Evolutionary conservation across 2,797 vertebrate species (phyloP), one percentile per base, ranked within the genome.

Genomic region (Vireo griseus): DNA sequence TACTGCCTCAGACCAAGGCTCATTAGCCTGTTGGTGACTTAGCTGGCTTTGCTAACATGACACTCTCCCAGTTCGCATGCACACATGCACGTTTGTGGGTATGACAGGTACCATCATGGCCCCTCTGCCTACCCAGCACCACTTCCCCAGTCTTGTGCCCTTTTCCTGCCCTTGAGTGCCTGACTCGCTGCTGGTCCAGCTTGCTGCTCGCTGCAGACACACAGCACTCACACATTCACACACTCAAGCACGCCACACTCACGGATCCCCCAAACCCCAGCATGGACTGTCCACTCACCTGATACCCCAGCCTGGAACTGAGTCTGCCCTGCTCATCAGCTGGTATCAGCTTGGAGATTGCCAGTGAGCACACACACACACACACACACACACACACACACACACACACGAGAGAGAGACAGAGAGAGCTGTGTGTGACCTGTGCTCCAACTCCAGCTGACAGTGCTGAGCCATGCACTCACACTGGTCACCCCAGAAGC

Each of bases 31-130:
- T 10, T 25, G 31, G 2, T 1, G 3, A 31, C 5, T 81, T 50
- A 33, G 3, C 10, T 33, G 19, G 7, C 5, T 39, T 54, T 71
- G 62, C 42, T 65, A 26, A 13, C 18, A 5, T 2, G 3, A 13
- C 18, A 6, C 2, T 40, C 16, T 69, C 18, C 21, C 33, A 42
- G 7, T 21, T 69, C n/a, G 40, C 45, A 54, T 5, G 4, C 10
- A 37, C 16, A 52, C 1, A 5, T 5, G 4, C 21, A 35, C 1
- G 3, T 22, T 35, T 3, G 1, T 29, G 57, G 24, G 2, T 21
- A 16, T 54, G 13, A 16, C 35, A 83, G 8, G 21, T 14, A 22
- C 26, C 5, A 21, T 20, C 18, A 16, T 4, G 16, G 29, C 8
- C 16, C 20, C 25, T 33, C 24, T 54, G 33, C 39, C 26, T 4